phyloP scores from a whole-genome alignment of 2,888 invertebrate genomes.

The Tiliacea citrago region DNA sequence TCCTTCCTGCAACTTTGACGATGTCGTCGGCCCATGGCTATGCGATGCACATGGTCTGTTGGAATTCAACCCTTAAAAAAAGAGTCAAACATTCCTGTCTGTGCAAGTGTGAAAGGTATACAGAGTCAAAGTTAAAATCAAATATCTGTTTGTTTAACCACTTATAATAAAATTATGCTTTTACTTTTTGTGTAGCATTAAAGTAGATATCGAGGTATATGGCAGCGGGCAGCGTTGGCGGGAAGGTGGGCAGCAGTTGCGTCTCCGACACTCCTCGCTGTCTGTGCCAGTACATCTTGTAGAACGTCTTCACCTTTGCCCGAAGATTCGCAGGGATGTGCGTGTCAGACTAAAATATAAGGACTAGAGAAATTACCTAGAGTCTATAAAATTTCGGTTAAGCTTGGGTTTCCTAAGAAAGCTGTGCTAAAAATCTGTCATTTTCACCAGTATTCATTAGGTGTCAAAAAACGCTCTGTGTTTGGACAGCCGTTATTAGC shows the following conservation, averaged over 20 bases:
- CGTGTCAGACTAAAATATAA: constrained; percentile 70
- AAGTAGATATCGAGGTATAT: constrained; percentile 83
- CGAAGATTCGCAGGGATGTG: constrained; percentile 74
- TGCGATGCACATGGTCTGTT: too few relatives aligned
- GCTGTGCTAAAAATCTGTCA: neutral
- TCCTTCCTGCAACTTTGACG: too few relatives aligned
- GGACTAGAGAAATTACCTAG: neutral
- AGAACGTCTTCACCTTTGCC: constrained; percentile 83
- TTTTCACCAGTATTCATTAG: neutral
- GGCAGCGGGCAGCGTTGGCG: constrained; percentile 77
- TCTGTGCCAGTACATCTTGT: constrained; percentile 87
- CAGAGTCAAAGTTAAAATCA: too few relatives aligned
- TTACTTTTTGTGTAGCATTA: constrained; percentile 83
- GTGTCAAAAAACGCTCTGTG: neutral
- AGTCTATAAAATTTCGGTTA: neutral
- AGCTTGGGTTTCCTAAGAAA: neutral
- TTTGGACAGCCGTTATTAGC: neutral
- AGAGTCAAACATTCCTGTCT: too few relatives aligned
- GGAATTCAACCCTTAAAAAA: too few relatives aligned
- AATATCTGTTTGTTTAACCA: neutral
- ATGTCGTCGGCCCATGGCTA: too few relatives aligned
- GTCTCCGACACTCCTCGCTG: constrained; percentile 81
- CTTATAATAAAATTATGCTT: neutral
- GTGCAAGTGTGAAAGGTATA: too few relatives aligned
- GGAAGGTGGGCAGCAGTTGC: constrained; percentile 77